Base-by-base conservation (phyloP, 2,888 invertebrate genomes). In the Chalcosyrphus nemorum region DNA sequence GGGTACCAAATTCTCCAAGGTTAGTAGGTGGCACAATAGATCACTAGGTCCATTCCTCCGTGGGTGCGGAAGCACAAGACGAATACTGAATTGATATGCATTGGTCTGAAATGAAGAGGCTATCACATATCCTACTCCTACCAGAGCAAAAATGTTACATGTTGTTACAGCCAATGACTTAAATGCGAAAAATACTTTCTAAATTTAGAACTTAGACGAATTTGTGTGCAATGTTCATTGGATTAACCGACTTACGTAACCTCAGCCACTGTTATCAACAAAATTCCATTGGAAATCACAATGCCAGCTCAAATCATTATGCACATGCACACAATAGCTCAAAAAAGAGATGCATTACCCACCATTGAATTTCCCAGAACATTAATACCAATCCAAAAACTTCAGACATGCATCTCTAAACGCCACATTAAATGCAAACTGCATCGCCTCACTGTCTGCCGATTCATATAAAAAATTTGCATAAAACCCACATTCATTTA, bases 391-490 rank as follows among this genome's bases (percentile, higher is more conserved):
- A 19, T 2, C 2, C 4, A 3, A 19, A 57, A 57, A 15, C 35
- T 7, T 11, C 15, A 17, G 17, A 32, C 0, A 56, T 7, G 21
- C 5, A 17, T 7, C 9, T 4, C 13, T 3, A 45, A 2, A 57
- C n/a, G 35, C 6, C 21, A 6, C n/a, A 13, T 32, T 17, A 17
- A 43, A 27, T 47, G 19, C n/a, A 41, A 15, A 38, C 41, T 43
- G 43, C 41, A 68, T 15, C 59, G 66, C 41, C 59, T 4, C 9
- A 32, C 32, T 65, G 65, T 78, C 71, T 65, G 35, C 11, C 24
- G 29, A 27, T 15, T 11, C 17, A 9, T n/a, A n/a, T 6, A 5
- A 13, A 61, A 15, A 21, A 66, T 57, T 45, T 29, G 9, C 65
- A 65, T 29, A 13, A 5, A 54, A 19, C 61, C 13, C 27, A 4